Evolutionary conservation across 1,140 invertebrate genomes (phyloP).

Genomic region (Conopomorpha cramerella): DNA sequence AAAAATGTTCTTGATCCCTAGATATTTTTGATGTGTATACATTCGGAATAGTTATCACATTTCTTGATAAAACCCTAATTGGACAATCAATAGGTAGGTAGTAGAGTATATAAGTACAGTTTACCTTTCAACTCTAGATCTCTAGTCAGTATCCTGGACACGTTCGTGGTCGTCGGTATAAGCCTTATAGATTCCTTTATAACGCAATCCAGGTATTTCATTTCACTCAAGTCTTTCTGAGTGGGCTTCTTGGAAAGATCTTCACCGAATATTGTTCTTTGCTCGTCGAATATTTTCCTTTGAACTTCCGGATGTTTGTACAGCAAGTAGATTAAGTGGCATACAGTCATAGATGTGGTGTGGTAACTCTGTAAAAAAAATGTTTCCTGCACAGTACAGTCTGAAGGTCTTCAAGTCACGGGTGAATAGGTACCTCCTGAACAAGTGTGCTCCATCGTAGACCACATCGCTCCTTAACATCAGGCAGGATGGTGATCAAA

Average conservation of each 20-base stretch:
- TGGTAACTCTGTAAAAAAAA: conserved; percentile 71
- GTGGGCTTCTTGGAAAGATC: conserved; percentile 33
- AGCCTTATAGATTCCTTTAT: conserved; percentile 62
- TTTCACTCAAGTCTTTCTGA: conserved; percentile 48
- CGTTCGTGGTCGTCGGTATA: conserved; percentile 63
- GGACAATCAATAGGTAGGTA: no score
- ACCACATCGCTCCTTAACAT: no score
- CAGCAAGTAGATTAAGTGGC: conserved; percentile 43
- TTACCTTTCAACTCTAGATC: conserved; percentile 18
- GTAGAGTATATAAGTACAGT: background rate
- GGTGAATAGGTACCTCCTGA: no score
- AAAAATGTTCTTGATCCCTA: no score
- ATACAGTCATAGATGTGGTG: conserved; percentile 66
- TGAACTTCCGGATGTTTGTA: conserved; percentile 45
- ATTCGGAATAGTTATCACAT: no score
- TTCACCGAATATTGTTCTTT: conserved; percentile 36
- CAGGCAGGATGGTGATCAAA: no score
- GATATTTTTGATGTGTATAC: no score
- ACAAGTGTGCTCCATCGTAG: no score
- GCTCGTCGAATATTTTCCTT: conserved; percentile 32
- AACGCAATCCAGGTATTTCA: conserved; percentile 62
- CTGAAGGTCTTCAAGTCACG: no score
- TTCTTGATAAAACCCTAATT: no score
- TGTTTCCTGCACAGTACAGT: no score
- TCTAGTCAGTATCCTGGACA: conserved; percentile 51